Evolutionary conservation across 2,113 vertebrate genomes (phyloP).

Genomic region (Cariama cristata): DNA sequence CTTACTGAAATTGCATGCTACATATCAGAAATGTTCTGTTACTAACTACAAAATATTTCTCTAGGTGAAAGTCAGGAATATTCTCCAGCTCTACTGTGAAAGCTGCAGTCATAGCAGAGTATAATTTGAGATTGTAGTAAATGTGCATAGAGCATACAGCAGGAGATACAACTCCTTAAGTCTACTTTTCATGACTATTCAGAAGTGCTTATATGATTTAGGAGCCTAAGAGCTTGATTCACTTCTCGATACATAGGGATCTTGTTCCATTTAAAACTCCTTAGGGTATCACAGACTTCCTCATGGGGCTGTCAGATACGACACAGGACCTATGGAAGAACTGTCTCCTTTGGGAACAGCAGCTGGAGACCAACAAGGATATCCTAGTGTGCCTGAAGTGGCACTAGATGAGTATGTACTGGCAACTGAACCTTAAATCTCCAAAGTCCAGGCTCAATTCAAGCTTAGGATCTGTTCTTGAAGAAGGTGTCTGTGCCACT

Average conservation of each 20-base stretch:
- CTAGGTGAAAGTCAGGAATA: background rate
- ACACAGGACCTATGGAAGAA: background rate
- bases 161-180: background rate
- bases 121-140: background rate
- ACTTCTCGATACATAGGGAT: background rate
- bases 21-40: background rate
- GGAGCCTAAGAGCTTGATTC: background rate
- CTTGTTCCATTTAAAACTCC: background rate
- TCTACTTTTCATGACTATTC: background rate
- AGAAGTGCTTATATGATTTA: background rate
- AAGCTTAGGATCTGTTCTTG: background rate
- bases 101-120: background rate
- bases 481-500: background rate
- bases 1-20: background rate
- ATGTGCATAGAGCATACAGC: background rate
- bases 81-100: background rate
- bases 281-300: background rate
- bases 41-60: background rate
- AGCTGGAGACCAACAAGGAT: background rate
- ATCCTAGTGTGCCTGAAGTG: background rate
- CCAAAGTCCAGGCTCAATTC: background rate
- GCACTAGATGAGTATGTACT: background rate
- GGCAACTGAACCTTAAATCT: background rate
- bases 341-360: background rate
- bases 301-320: background rate